These are phyloP conservation scores for Miniopterus natalensis DNA, from an alignment of 2,113 vertebrate species.

Conservation along the genomic window DNA sequence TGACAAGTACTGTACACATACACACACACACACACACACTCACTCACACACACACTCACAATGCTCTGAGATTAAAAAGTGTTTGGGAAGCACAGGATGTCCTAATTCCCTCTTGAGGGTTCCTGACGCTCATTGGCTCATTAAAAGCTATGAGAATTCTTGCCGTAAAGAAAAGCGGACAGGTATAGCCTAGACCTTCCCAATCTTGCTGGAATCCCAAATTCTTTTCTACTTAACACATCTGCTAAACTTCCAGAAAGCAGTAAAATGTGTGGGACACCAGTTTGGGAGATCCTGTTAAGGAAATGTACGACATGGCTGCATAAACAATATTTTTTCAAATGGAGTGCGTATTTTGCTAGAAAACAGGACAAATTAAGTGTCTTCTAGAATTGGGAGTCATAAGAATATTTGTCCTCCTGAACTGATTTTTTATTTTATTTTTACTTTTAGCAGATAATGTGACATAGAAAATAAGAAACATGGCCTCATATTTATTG, in stretches of 20 bases:
- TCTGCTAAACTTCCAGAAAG: background rate
- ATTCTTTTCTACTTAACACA: background rate
- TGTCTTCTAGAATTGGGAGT: constrained; percentile 7
- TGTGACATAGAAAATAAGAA: background rate
- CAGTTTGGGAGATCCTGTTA: background rate
- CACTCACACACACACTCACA: background rate
- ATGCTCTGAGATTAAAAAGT: background rate
- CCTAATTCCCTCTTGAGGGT: background rate
- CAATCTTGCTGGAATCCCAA: background rate
- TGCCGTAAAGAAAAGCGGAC: background rate
- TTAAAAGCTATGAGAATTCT: background rate
- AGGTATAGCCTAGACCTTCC: background rate
- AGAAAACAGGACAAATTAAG: background rate
- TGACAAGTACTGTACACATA: background rate
- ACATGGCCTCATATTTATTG: background rate
- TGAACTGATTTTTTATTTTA: background rate
- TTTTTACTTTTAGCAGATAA: constrained; percentile 8
- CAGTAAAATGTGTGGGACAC: background rate
- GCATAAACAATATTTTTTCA: background rate
- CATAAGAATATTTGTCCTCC: background rate
- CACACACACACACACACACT: background rate
- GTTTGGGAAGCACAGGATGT: background rate
- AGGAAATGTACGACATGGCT: background rate
- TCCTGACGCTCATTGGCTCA: background rate
- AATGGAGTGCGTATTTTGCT: background rate